Evolutionary conservation across 1,140 invertebrate genomes (phyloP).

Genomic region (Sminthurides bifidus): DNA sequence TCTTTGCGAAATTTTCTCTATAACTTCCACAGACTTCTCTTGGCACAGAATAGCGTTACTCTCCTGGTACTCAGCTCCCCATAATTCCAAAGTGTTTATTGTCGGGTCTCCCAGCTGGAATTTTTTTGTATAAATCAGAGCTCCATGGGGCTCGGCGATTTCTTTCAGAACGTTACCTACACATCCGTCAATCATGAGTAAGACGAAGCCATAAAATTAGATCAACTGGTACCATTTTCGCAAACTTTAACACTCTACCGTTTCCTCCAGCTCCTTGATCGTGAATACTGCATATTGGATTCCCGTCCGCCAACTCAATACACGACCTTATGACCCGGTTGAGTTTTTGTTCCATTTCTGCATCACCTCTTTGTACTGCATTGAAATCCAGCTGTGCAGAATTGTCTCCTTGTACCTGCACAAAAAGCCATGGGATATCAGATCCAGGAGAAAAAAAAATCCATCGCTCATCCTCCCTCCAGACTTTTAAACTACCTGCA

Average conservation of each 20-base stretch:
- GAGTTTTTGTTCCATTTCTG: slow-evolving; percentile 97
- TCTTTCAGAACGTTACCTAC: slow-evolving; percentile 92
- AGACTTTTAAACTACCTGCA: slow-evolving; percentile 49
- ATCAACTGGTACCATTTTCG: background rate
- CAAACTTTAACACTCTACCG: slow-evolving; percentile 52
- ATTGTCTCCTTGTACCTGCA: slow-evolving; percentile 72
- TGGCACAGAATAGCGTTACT: slow-evolving; percentile 76
- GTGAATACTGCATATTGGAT: slow-evolving; percentile 89
- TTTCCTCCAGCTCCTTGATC: slow-evolving; percentile 97
- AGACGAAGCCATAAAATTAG: no score
- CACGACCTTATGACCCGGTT: slow-evolving; percentile 88
- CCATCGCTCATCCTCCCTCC: background rate
- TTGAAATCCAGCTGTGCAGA: slow-evolving; percentile 81
- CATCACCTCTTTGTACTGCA: slow-evolving; percentile 92
- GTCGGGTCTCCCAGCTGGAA: slow-evolving; percentile 91
- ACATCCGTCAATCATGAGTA: no score
- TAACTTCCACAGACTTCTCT: slow-evolving; percentile 46
- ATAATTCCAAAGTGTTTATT: slow-evolving; percentile 81
- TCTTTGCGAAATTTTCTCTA: slow-evolving; percentile 62
- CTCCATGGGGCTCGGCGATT: slow-evolving; percentile 83
- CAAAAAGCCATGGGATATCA: background rate
- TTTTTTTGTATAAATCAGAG: slow-evolving; percentile 71
- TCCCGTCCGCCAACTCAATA: slow-evolving; percentile 61
- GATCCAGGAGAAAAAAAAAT: background rate
- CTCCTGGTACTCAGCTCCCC: slow-evolving; percentile 98